Evolutionary conservation across 2,797 vertebrate species (phyloP).

Genomic region (Etheostoma perlongum): DNA sequence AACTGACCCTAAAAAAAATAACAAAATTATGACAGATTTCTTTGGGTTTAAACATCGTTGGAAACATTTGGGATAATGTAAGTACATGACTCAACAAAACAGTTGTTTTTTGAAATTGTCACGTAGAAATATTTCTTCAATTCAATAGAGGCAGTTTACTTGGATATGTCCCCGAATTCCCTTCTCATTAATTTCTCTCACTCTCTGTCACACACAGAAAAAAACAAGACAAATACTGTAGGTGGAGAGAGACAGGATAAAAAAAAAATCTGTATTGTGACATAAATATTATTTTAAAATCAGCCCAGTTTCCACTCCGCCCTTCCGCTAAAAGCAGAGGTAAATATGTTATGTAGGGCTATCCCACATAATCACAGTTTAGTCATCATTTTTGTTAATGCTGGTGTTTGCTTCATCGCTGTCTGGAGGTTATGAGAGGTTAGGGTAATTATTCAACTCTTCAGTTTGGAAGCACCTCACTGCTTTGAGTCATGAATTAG

Average conservation of each 20-base stretch:
- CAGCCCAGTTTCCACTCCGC: not conserved
- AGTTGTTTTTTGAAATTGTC: too few relatives aligned
- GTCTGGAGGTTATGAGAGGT: conserved; percentile 2
- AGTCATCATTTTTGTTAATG: not conserved
- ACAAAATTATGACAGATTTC: too few relatives aligned
- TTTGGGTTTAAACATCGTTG: too few relatives aligned
- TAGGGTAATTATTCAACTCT: not conserved
- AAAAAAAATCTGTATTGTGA: not conserved
- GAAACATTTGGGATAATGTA: too few relatives aligned
- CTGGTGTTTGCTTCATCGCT: conserved; percentile 4
- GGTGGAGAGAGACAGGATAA: not conserved
- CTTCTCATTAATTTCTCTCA: not conserved
- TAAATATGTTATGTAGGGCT: not conserved
- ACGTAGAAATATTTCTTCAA: not conserved
- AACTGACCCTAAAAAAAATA: too few relatives aligned
- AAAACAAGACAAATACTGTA: not conserved
- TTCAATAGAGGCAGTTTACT: not conserved
- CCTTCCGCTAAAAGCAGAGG: not conserved
- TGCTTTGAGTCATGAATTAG: conserved; percentile 23
- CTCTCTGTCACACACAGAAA: not conserved
- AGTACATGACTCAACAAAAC: too few relatives aligned
- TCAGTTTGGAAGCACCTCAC: not conserved
- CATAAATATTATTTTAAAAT: not conserved
- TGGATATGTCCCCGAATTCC: not conserved
- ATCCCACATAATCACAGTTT: conserved; percentile 8